phyloP scores from a whole-genome alignment of 2,888 invertebrate genomes.

The Scaptomyza parva region DNA sequence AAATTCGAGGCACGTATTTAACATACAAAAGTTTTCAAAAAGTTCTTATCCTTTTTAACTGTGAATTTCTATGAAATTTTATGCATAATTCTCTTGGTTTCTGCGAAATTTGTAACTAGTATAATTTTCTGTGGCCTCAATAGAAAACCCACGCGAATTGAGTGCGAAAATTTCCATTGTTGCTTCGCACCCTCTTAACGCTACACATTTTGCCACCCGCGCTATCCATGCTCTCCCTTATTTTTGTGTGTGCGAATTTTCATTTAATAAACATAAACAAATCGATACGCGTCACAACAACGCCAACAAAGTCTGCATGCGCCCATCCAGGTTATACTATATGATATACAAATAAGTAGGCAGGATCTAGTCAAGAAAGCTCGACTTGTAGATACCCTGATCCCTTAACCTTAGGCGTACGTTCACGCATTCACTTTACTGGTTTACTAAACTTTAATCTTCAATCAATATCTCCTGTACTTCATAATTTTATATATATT shows the following conservation, averaged over 20 bases:
- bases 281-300: conserved; percentile 81
- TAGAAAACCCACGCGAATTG: conserved; percentile 8
- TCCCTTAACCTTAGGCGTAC: no score
- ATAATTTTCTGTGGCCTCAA: conserved; percentile 2
- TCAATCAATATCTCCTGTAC: no score
- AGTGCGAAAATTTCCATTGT: conserved; percentile 37
- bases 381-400: no score
- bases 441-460: no score
- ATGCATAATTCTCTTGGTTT: neutral
- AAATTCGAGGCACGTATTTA: neutral
- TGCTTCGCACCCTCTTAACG: conserved; percentile 16
- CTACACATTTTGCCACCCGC: conserved; percentile 6
- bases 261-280: conserved; percentile 79
- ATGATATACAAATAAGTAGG: no score
- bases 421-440: no score
- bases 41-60: neutral
- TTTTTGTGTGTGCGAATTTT: conserved; percentile 55
- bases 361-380: no score
- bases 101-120: neutral
- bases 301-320: conserved; percentile 48
- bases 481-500: no score
- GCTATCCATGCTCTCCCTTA: neutral
- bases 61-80: conserved; percentile 17
- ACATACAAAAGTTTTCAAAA: neutral
- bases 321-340: neutral